These are phyloP conservation scores for Drosophila yooni DNA, from an alignment of 2,888 invertebrate genomes.

Conservation along the genomic window DNA sequence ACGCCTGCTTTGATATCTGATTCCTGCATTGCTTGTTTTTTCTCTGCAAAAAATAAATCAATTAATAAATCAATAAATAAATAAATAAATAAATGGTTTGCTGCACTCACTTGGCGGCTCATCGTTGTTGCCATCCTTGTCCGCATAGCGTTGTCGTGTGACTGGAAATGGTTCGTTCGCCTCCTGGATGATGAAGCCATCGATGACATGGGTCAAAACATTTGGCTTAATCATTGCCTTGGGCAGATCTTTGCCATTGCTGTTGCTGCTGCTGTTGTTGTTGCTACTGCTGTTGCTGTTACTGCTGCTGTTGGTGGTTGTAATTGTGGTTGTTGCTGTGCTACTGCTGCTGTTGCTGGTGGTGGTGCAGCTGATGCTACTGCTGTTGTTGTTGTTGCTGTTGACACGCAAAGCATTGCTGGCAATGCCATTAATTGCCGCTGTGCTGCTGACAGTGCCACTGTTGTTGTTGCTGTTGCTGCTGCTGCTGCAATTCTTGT, in stretches of 20 bases:
- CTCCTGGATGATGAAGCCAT: slow-evolving; percentile 98
- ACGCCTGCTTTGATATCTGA: slow-evolving; percentile 58
- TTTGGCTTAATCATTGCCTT: slow-evolving; percentile 98
- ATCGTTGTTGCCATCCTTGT: slow-evolving; percentile 87
- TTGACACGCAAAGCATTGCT: slow-evolving; percentile 37
- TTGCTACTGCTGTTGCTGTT: slow-evolving; percentile 17
- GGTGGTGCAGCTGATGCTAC: slow-evolving; percentile 15
- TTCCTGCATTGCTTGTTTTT: slow-evolving; percentile 81
- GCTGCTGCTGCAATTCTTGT: slow-evolving; percentile 27
- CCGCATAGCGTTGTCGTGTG: slow-evolving; percentile 87
- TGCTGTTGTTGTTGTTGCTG: slow-evolving; percentile 18
- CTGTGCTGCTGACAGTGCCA: slow-evolving; percentile 46
- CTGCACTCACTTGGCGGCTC: slow-evolving; percentile 91
- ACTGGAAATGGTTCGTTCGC: slow-evolving; percentile 96
- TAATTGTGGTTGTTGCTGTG: slow-evolving; percentile 2
- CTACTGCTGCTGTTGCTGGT: slow-evolving; percentile 27
- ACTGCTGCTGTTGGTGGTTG: slow-evolving; percentile 48
- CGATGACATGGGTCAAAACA: slow-evolving; percentile 97
- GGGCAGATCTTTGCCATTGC: slow-evolving; percentile 87
- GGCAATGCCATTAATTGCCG: slow-evolving; percentile 57
- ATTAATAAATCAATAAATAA: background rate
- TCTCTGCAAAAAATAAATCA: slow-evolving; percentile 67
- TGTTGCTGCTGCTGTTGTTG: slow-evolving; percentile 59
- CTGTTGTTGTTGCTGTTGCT: slow-evolving; percentile 23
- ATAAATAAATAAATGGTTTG: background rate